phyloP scores from a whole-genome alignment of 2,113 vertebrate genomes.

The Hypocryptadius cinnamomeus region DNA sequence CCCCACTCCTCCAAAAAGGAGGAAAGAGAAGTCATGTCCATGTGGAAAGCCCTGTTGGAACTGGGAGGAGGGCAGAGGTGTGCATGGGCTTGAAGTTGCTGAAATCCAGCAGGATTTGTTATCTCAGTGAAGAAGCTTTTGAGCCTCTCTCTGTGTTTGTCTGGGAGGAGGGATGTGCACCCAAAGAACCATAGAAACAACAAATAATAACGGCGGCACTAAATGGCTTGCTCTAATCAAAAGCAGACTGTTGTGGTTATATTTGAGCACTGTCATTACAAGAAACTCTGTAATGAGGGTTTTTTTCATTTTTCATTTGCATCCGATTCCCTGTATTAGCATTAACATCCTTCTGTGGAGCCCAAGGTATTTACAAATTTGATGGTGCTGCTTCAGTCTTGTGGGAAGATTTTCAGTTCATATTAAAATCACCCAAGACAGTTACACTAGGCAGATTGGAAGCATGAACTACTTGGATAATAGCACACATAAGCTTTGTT shows the following conservation, averaged over 20 bases:
- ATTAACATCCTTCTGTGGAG: neutral
- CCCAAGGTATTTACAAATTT: constrained; percentile 6
- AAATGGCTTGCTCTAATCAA: constrained; percentile 37
- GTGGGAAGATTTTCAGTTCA: neutral
- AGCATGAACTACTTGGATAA: neutral
- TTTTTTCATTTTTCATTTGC: constrained; percentile 4
- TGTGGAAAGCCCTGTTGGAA: neutral
- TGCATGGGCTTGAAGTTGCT: rapidly evolving
- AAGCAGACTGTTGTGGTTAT: constrained; percentile 41
- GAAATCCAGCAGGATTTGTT: neutral
- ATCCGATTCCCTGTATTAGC: constrained; percentile 8
- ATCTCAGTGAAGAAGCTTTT: neutral
- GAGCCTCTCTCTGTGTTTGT: neutral
- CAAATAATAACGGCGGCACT: neutral
- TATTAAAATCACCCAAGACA: neutral
- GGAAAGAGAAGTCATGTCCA: neutral
- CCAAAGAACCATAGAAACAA: constrained; percentile 27
- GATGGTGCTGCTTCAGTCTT: neutral
- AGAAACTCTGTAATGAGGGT: constrained; percentile 28
- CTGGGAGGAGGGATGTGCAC: neutral
- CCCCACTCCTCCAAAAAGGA: neutral
- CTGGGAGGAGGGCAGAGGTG: neutral
- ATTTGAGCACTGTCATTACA: constrained; percentile 32
- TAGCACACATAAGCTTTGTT: neutral
- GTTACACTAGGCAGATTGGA: neutral